These are phyloP conservation scores for Perca fluviatilis DNA, from an alignment of 2,113 vertebrate genomes.

Conservation along the genomic window DNA sequence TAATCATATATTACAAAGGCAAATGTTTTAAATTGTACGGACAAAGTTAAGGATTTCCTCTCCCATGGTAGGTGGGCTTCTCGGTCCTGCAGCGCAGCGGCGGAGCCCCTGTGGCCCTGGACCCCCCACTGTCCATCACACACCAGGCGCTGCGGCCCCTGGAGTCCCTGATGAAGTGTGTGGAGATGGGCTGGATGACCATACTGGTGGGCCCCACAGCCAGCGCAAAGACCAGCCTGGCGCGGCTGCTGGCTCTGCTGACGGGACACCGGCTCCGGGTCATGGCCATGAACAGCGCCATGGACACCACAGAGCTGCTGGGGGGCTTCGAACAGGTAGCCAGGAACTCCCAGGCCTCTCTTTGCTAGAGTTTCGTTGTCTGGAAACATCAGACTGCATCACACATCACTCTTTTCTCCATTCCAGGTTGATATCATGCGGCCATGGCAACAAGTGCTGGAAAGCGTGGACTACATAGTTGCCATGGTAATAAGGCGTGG, in stretches of 20 bases:
- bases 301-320: conserved; percentile 97
- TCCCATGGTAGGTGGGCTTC: conserved; percentile 88
- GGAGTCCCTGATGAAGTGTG: conserved; percentile 96
- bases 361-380: background rate
- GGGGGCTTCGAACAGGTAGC: conserved; percentile 98
- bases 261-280: conserved; percentile 91
- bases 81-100: conserved; percentile 91
- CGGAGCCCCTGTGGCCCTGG: conserved; percentile 81
- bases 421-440: conserved; percentile 92
- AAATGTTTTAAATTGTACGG: background rate
- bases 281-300: conserved; percentile 97
- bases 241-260: conserved; percentile 93
- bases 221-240: conserved; percentile 94
- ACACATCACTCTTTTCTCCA: background rate
- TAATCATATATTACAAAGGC: too few species aligned
- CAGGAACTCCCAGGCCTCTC: background rate
- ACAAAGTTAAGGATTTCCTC: background rate
- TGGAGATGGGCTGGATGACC: conserved; percentile 97
- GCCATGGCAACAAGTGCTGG: conserved; percentile 92
- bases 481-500: conserved; percentile 89
- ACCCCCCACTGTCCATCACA: conserved; percentile 89
- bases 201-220: conserved; percentile 94
- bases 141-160: conserved; percentile 91
- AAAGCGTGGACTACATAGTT: conserved; percentile 88
- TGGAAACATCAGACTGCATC: background rate